phyloP scores from a whole-genome alignment of 1,140 invertebrate species.

The Acromyrmex charruanus region DNA sequence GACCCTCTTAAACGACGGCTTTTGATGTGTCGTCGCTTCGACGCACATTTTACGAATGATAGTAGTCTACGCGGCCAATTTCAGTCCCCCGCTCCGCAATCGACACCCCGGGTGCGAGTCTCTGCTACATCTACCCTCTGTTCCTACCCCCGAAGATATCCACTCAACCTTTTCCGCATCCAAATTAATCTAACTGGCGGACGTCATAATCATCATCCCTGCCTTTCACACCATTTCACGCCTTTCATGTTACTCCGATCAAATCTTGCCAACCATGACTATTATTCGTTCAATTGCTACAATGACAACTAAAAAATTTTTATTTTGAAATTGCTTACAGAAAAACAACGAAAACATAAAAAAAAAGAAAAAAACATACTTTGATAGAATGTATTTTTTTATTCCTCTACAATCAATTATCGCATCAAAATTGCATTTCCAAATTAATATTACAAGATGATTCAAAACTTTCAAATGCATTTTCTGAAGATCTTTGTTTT shows the following conservation, averaged over 20 bases:
- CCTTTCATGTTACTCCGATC: neutral
- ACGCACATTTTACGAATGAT: conserved; percentile 74
- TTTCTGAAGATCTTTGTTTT: no score
- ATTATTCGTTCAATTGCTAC: neutral
- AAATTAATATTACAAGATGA: no score
- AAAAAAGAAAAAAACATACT: no score
- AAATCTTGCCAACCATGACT: conserved; percentile 5
- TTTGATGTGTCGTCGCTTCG: conserved; percentile 81
- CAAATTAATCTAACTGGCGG: conserved; percentile 66
- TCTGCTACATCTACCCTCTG: conserved; percentile 38
- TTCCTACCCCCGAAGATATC: conserved; percentile 11
- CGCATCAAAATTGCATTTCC: no score
- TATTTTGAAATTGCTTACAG: no score
- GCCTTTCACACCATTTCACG: conserved; percentile 35
- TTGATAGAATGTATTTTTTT: no score
- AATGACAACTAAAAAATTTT: no score
- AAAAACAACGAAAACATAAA: no score
- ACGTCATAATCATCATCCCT: conserved; percentile 76
- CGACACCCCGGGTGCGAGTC: conserved; percentile 2
- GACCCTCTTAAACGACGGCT: conserved; percentile 78
- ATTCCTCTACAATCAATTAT: no score
- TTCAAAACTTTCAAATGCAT: no score
- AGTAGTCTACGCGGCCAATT: conserved; percentile 75
- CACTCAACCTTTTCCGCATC: conserved; percentile 53
- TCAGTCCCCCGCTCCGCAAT: conserved; percentile 53